Percentiles rank a stretch among this genome's conserved stretches.
These are phyloP conservation scores for Hyalella azteca DNA, from an alignment of 2,888 invertebrate species.

Conservation along the genomic window DNA sequence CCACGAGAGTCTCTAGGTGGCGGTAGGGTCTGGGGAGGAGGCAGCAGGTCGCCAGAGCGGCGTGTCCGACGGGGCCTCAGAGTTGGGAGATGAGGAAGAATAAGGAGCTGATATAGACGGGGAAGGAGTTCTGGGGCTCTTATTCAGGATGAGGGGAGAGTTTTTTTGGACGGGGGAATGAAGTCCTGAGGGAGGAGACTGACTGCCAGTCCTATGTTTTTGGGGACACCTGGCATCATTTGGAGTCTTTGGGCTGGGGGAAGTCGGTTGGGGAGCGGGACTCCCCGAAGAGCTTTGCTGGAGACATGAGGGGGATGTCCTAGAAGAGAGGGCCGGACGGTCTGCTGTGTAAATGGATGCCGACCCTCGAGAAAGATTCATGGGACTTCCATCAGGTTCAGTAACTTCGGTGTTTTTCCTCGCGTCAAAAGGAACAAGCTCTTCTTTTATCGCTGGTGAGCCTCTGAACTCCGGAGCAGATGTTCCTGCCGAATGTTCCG, in stretches of 20 bases:
- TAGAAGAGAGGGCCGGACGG: background rate
- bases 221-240: background rate
- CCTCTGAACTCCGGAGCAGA: background rate
- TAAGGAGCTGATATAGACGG: background rate
- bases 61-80: background rate
- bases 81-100: background rate
- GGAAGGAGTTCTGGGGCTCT: background rate
- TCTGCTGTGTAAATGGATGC: background rate
- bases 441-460: background rate
- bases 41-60: background rate
- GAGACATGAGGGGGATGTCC: background rate
- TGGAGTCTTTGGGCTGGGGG: slow-evolving; percentile 7
- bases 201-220: background rate
- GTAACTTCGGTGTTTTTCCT: background rate
- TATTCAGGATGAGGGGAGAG: background rate
- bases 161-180: background rate
- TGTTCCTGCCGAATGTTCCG: background rate
- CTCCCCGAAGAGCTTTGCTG: background rate
- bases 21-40: background rate
- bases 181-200: slow-evolving; percentile 1
- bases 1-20: background rate
- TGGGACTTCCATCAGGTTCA: background rate
- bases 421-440: background rate
- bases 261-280: slow-evolving; percentile 1
- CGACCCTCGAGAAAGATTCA: background rate